Conservation (phyloP, 2,888 invertebrate species). For the Ormyrus rosae region DNA sequence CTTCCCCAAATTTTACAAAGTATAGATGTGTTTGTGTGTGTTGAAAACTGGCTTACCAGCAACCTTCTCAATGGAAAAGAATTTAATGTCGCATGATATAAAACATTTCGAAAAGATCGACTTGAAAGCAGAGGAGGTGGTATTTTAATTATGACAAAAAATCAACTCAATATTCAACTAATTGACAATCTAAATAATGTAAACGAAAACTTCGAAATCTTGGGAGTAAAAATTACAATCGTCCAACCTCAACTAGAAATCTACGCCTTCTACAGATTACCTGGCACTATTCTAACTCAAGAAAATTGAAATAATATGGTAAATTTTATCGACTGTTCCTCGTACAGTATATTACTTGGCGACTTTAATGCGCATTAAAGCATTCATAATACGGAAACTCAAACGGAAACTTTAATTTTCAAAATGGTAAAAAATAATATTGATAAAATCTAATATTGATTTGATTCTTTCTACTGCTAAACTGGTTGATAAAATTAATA, state of each 20-base stretch:
- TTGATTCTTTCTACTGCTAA: conserved; percentile 17
- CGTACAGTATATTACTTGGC: conserved; percentile 3
- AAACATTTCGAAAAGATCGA: not conserved
- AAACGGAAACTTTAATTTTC: not conserved
- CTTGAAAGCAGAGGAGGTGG: not conserved
- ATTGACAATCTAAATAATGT: not conserved
- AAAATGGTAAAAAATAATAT: not conserved
- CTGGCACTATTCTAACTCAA: conserved; percentile 1
- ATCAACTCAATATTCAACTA: not conserved
- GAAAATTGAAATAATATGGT: conserved; percentile 3
- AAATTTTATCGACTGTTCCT: not conserved
- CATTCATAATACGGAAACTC: conserved; percentile 1
- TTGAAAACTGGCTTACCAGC: conserved; percentile 7
- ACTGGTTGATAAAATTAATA: conserved; percentile 11
- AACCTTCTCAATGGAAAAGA: not conserved
- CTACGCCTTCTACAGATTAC: conserved; percentile 3
- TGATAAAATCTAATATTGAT: conserved; percentile 14
- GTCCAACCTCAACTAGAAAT: not conserved
- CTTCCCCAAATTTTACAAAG: not conserved
- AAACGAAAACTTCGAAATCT: not conserved
- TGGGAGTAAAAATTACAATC: conserved; percentile 10
- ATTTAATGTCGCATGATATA: not conserved
- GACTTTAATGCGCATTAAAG: conserved; percentile 15
- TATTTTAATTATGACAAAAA: not conserved
- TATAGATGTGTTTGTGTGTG: conserved; percentile 6